A percentile compares a stretch with the other conserved stretches of the same genome.
Conservation (phyloP, 2,113 vertebrate species). For the Apteryx mantelli region DNA sequence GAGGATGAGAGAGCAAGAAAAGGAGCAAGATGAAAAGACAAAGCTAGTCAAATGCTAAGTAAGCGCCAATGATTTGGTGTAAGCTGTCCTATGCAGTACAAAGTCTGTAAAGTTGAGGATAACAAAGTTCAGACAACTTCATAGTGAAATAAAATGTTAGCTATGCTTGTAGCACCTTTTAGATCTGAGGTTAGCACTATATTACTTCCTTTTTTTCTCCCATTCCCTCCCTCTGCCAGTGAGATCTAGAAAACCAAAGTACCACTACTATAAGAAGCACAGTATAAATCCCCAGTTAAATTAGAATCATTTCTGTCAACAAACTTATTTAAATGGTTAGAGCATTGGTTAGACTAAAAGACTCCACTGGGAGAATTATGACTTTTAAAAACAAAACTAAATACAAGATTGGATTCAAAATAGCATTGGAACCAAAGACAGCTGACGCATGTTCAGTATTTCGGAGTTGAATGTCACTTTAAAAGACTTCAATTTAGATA, state of each 20-base stretch:
- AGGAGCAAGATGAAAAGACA: background rate
- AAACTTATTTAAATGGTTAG: background rate
- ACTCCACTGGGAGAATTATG: background rate
- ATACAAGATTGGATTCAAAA: background rate
- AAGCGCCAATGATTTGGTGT: background rate
- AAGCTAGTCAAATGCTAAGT: background rate
- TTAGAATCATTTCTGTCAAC: background rate
- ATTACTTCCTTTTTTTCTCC: background rate
- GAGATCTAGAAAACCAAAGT: background rate
- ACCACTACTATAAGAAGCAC: background rate
- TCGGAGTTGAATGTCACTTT: background rate
- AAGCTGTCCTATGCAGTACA: background rate
- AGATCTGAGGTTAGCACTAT: background rate
- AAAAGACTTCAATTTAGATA: background rate
- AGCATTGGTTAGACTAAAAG: background rate
- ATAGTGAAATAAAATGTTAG: background rate
- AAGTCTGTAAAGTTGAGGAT: background rate
- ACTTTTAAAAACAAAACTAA: background rate
- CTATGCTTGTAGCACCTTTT: background rate
- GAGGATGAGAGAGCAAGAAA: background rate
- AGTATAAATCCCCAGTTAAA: background rate
- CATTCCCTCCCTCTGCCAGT: background rate
- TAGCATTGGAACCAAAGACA: background rate
- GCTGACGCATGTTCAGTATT: background rate
- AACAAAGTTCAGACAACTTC: background rate